Conservation (phyloP, 2,888 invertebrate genomes). For the Galeopsomyia nigrocyanea region DNA sequence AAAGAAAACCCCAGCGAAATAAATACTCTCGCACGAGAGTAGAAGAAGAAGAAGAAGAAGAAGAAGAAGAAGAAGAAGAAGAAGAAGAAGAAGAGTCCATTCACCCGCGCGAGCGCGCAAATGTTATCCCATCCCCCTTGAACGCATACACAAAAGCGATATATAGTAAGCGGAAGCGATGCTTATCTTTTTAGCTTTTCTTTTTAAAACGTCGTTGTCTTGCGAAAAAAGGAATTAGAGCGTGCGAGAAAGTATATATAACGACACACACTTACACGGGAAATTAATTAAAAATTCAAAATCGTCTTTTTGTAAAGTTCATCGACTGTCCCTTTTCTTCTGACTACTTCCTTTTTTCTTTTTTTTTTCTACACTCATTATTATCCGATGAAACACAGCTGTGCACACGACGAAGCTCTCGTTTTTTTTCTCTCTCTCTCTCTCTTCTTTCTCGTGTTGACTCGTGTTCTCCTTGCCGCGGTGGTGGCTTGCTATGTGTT, state of each 20-base stretch:
- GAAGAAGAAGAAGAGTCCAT: no score
- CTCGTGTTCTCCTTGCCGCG: constrained; percentile 18
- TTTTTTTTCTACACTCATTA: constrained; percentile 30
- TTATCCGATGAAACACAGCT: constrained; percentile 42
- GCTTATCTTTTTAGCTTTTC: background rate
- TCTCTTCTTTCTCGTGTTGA: constrained; percentile 27
- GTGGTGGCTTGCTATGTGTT: constrained; percentile 34
- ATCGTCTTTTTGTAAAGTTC: no score
- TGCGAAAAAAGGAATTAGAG: constrained; percentile 54
- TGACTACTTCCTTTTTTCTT: background rate
- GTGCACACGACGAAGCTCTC: constrained; percentile 32
- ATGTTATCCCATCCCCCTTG: no score
- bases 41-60: no score
- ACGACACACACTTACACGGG: background rate
- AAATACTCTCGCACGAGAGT: no score
- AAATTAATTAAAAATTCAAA: constrained; percentile 34
- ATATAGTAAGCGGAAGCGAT: constrained; percentile 16
- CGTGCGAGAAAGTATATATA: constrained; percentile 50
- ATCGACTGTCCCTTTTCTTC: no score
- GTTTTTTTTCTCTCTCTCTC: constrained; percentile 2
- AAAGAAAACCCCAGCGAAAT: no score
- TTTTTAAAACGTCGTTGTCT: background rate
- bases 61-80: no score
- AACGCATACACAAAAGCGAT: no score
- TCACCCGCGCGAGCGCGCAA: no score